Conservation (phyloP, 2,888 invertebrate species). For the Luffia ferchaultella region DNA sequence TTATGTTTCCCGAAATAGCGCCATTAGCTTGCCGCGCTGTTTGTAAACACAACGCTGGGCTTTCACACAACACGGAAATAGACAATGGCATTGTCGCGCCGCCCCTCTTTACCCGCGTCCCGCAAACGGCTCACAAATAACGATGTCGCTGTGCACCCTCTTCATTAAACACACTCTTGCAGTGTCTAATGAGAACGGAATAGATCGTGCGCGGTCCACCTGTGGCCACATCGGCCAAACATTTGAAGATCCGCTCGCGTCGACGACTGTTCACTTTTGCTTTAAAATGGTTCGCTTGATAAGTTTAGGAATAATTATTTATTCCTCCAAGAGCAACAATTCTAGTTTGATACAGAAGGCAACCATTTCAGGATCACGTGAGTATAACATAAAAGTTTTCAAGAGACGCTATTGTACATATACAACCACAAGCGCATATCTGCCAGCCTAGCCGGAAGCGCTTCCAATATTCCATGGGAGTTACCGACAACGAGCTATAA, state of each 20-base stretch:
- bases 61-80: neutral
- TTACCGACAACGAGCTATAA: neutral
- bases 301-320: too few relatives aligned
- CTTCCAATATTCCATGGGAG: neutral
- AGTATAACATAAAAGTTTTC: too few relatives aligned
- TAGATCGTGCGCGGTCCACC: neutral
- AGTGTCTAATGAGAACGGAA: neutral
- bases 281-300: too few relatives aligned
- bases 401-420: too few relatives aligned
- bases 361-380: too few relatives aligned
- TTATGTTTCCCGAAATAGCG: constrained; percentile 26
- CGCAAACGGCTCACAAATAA: neutral
- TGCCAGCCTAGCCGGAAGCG: too few relatives aligned
- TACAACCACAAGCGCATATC: too few relatives aligned
- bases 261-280: too few relatives aligned
- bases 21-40: constrained; percentile 29
- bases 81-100: neutral
- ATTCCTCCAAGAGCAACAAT: too few relatives aligned
- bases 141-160: neutral
- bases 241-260: too few relatives aligned
- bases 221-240: neutral
- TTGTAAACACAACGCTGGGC: neutral
- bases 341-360: too few relatives aligned
- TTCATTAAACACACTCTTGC: neutral
- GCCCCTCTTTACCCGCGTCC: neutral